A percentile compares a stretch with the other conserved stretches of the same genome.
Evolutionary conservation across 2,888 invertebrate genomes (phyloP).

Genomic region (Xylota segnis): DNA sequence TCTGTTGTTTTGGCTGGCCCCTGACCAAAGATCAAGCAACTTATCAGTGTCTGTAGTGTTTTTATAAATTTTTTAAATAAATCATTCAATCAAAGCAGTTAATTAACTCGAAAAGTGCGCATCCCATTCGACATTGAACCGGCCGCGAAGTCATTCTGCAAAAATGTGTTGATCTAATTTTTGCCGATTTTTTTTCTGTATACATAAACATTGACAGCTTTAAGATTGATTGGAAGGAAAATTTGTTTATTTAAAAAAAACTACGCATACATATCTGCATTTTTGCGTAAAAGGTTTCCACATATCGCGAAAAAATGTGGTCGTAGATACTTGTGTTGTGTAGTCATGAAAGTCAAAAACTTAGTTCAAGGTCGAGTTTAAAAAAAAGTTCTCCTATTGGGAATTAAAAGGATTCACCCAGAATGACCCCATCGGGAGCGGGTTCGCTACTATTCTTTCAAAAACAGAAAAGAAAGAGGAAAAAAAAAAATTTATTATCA

Average conservation of each 20-base stretch:
- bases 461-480: neutral
- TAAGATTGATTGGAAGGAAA: constrained; percentile 13
- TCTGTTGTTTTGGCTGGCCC: constrained; percentile 7
- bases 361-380: neutral
- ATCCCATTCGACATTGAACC: constrained; percentile 18
- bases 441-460: neutral
- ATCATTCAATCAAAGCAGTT: constrained; percentile 11
- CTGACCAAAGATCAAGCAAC: neutral
- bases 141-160: neutral
- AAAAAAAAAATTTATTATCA: neutral
- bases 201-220: neutral
- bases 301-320: neutral
- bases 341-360: neutral
- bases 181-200: neutral
- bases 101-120: constrained; percentile 30
- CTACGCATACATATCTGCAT: neutral
- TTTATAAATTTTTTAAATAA: constrained; percentile 1
- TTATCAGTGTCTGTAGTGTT: constrained; percentile 12
- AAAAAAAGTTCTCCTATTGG: neutral
- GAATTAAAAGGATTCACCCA: neutral
- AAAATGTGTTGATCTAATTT: constrained; percentile 10
- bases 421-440: neutral
- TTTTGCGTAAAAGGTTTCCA: neutral
- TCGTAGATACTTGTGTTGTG: neutral
- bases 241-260: neutral